Base-by-base conservation (phyloP, 2,888 invertebrate genomes). In the Heliconius sara region DNA sequence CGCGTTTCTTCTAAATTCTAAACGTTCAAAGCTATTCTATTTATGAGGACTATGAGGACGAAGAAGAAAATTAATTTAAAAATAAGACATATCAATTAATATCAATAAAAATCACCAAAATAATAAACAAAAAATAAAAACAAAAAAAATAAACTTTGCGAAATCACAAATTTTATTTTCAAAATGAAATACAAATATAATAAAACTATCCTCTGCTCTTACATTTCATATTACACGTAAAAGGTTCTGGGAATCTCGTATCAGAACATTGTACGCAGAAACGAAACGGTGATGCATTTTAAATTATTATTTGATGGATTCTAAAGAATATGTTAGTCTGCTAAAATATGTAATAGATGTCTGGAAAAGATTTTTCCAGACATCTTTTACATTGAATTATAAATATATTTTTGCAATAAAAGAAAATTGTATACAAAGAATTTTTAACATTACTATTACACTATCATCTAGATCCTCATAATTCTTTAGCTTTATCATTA, bases 301-400 rank as follows among this genome's bases (percentile, higher is more conserved):
- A 80, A 80, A 80, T 80, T 67, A 77, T 73, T 74, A 74, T 77
- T 77, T 80, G 80, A 80, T 80, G 68, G 77, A 80, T 67, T 60
- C 73, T 25, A 63, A 67, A 77, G 39, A 68, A 68, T 67, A 63
- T 57, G 43, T 27, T 39, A 22, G 34, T 7, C 52, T 63, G 65
- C 43, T 27, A 65, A 47, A 65, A 6, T 65, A 27, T 12, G 22
- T 65, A 47, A 75, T 75, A 25, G 74, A 39, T 16, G 43, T 47
- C 25, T 68, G 13, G n/a, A 39, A n/a, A 68, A 68, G 13, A 12
- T n/a, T n/a, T 68, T 68, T 30, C 30, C 30, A 30, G 30, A 30
- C 30, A 30, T 30, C 30, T 30, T 30, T 30, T 30, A 30, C 30
- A 30, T 30, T 30, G 30, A 30, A 30, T 34, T 34, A 34, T 34